Evolutionary conservation across 2,797 vertebrate genomes (phyloP).

Genomic region (Oreortyx pictus): DNA sequence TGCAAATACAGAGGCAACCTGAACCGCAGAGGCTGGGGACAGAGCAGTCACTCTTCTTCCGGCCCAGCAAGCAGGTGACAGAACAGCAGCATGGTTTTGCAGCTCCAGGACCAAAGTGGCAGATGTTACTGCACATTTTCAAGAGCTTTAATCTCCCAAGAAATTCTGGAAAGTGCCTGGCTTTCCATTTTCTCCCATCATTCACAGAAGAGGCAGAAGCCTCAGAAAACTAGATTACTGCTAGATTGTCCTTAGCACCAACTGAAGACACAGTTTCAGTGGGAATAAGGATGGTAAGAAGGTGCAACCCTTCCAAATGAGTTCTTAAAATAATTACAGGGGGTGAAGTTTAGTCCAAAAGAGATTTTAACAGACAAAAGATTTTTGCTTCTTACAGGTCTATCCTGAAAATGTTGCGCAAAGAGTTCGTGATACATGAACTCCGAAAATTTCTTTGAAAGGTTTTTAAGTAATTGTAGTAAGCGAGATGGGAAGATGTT

Average conservation of each 20-base stretch:
- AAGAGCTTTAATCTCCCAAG: constrained; percentile 34
- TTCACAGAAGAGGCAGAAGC: background rate
- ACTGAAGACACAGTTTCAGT: background rate
- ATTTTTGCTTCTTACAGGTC: background rate
- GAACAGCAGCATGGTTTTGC: constrained; percentile 20
- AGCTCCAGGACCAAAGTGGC: background rate
- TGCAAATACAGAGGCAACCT: background rate
- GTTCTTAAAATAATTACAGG: background rate
- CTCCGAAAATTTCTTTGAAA: background rate
- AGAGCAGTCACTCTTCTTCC: background rate
- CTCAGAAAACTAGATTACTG: background rate
- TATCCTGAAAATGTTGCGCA: background rate
- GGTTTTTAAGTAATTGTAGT: background rate
- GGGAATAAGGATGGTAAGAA: background rate
- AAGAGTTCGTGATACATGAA: background rate
- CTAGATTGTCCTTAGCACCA: background rate
- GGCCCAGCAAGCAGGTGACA: constrained; percentile 22
- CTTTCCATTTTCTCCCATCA: background rate
- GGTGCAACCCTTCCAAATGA: background rate
- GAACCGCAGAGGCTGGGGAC: background rate
- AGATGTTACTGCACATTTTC: background rate
- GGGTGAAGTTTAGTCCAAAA: background rate
- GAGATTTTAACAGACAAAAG: background rate
- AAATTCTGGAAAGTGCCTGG: constrained; percentile 16
- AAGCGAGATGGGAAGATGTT: background rate